Evolutionary conservation across 64 coral and sea anemone genomes (phyloP).

Genomic region (Hydrozoanthus tunicans): DNA sequence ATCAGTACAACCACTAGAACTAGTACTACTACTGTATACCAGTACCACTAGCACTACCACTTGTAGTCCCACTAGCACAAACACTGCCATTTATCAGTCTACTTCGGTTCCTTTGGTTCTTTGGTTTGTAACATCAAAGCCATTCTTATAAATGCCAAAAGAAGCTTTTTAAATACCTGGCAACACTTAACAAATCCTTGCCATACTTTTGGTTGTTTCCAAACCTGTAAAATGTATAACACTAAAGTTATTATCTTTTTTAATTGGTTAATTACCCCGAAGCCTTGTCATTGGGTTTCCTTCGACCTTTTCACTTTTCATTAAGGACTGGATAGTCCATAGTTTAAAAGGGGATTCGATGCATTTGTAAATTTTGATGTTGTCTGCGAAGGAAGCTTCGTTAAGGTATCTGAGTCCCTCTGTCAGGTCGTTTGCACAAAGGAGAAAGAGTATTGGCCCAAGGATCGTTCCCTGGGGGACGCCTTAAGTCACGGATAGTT

Average conservation of each 20-base stretch:
- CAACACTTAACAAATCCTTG: slow-evolving; percentile 99
- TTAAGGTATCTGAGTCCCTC: not conserved
- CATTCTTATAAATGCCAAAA: too few relatives aligned
- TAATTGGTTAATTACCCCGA: too few relatives aligned
- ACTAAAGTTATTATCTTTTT: not conserved
- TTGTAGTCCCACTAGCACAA: too few relatives aligned
- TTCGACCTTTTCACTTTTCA: too few relatives aligned
- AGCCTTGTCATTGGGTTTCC: too few relatives aligned
- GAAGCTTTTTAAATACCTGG: slow-evolving; percentile 61
- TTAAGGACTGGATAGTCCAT: too few relatives aligned
- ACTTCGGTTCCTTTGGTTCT: too few relatives aligned
- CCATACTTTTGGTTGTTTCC: slow-evolving; percentile 99
- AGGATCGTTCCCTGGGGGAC: not conserved
- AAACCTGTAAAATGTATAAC: slow-evolving; percentile 68
- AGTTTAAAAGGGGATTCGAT: not conserved
- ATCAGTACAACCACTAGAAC: too few relatives aligned
- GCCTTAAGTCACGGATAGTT: not conserved
- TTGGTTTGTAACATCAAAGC: too few relatives aligned
- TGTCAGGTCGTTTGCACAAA: not conserved
- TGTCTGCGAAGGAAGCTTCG: not conserved
- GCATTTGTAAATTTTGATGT: not conserved
- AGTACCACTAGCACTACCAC: too few relatives aligned
- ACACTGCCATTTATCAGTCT: too few relatives aligned
- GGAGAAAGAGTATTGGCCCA: not conserved
- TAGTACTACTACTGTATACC: too few relatives aligned